These are phyloP conservation scores for Diphyllodes magnificus DNA, from an alignment of 2,113 vertebrate species.

Conservation along the genomic window DNA sequence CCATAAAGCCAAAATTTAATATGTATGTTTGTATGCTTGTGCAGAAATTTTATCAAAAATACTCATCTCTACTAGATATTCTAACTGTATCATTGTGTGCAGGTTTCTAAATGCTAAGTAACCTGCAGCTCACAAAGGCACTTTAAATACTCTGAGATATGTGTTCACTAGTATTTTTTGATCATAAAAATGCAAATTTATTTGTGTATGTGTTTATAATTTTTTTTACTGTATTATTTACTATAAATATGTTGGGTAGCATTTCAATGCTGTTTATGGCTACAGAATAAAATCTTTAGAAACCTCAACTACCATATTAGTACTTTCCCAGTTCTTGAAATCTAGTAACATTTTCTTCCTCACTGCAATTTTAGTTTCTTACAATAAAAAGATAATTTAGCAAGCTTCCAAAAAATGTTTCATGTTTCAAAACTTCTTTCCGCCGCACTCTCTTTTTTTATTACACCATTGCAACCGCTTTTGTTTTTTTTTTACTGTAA, in stretches of 20 bases:
- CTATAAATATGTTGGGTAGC: fast-evolving
- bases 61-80: background rate
- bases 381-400: background rate
- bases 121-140: background rate
- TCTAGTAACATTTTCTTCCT: background rate
- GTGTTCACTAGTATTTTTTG: background rate
- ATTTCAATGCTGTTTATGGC: background rate
- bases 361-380: background rate
- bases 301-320: background rate
- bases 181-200: background rate
- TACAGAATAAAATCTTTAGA: background rate
- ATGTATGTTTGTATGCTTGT: background rate
- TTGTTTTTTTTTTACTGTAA: background rate
- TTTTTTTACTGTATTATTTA: background rate
- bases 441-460: background rate
- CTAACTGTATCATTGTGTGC: background rate
- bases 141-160: background rate
- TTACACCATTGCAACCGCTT: fast-evolving
- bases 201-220: background rate
- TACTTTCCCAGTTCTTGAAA: background rate
- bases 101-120: background rate
- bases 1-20: background rate
- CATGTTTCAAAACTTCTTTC: background rate
- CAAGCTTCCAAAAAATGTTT: background rate
- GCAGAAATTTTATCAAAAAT: background rate